phyloP scores from a whole-genome alignment of 2,888 invertebrate species.

The Caenorhabditis uteleia region DNA sequence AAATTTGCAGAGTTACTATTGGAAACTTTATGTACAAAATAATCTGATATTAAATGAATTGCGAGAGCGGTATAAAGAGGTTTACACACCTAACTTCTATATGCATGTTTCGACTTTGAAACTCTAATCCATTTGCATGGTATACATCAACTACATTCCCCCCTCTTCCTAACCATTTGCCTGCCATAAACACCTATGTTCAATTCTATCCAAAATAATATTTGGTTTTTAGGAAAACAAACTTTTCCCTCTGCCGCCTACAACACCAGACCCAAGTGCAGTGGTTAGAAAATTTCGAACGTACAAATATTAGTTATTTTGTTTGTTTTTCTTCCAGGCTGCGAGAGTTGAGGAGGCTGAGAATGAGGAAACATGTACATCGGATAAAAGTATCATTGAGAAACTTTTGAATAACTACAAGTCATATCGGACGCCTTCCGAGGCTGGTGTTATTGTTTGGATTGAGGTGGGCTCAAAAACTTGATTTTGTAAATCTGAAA shows the following conservation, averaged over 20 bases:
- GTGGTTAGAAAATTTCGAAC: slow-evolving; percentile 12
- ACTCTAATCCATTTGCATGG: not conserved
- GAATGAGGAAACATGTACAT: slow-evolving; percentile 55
- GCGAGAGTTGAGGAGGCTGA: slow-evolving; percentile 11
- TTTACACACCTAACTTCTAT: slow-evolving; percentile 8
- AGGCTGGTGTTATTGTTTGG: slow-evolving; percentile 63
- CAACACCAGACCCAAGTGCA: slow-evolving; percentile 28
- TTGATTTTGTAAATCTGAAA: no score
- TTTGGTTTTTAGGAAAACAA: slow-evolving; percentile 43
- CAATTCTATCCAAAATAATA: not conserved
- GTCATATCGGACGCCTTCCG: slow-evolving; percentile 55
- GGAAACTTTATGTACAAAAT: slow-evolving; percentile 56
- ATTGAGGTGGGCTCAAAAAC: slow-evolving; percentile 55
- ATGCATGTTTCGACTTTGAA: not conserved
- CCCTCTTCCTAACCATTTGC: not conserved
- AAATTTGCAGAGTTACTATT: slow-evolving; percentile 54
- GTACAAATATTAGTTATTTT: not conserved
- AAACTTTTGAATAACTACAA: slow-evolving; percentile 57
- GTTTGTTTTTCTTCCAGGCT: slow-evolving; percentile 9
- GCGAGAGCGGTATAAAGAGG: slow-evolving; percentile 54
- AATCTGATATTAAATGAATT: slow-evolving; percentile 51
- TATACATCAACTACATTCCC: not conserved
- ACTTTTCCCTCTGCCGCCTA: slow-evolving; percentile 39
- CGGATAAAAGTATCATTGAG: slow-evolving; percentile 63
- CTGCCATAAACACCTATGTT: slow-evolving; percentile 1